Evolutionary conservation across 2,797 vertebrate genomes (phyloP).

Genomic region (Dromococcyx pavoninus): DNA sequence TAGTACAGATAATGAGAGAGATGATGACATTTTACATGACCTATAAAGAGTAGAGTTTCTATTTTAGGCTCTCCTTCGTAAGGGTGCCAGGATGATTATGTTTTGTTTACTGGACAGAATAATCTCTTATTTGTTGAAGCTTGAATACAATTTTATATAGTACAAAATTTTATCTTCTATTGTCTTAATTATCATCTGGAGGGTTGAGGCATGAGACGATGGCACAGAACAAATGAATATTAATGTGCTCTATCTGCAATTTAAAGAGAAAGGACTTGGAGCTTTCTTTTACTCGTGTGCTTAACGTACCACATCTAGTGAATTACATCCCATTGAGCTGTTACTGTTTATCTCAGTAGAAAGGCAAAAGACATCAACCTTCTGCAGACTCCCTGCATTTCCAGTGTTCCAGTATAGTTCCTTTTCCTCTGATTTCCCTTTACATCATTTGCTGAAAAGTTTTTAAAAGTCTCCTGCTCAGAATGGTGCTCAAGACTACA

Average conservation of each 20-base stretch:
- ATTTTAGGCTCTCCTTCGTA: conserved; percentile 36
- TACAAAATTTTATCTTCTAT: conserved; percentile 58
- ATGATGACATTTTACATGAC: conserved; percentile 48
- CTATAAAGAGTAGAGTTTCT: conserved; percentile 55
- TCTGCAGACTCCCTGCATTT: not conserved
- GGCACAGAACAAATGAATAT: conserved; percentile 49
- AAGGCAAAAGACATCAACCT: not conserved
- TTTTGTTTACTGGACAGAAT: conserved; percentile 64
- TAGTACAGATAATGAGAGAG: conserved; percentile 56
- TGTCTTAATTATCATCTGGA: conserved; percentile 70
- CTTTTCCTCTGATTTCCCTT: not conserved
- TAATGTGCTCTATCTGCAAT: conserved; percentile 33
- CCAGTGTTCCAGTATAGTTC: not conserved
- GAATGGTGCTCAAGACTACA: not conserved
- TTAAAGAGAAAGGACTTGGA: conserved; percentile 43
- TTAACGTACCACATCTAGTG: not conserved
- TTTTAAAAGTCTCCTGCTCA: not conserved
- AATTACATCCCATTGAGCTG: conserved; percentile 3
- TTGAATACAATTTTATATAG: conserved; percentile 34
- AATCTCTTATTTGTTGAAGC: conserved; percentile 65
- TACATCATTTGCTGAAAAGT: not conserved
- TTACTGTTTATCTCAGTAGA: not conserved
- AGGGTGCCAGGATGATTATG: conserved; percentile 60
- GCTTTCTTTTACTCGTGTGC: not conserved
- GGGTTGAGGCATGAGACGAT: conserved; percentile 35